These are phyloP conservation scores for Poecilus cupreus DNA, from an alignment of 2,888 invertebrate species.

Conservation along the genomic window DNA sequence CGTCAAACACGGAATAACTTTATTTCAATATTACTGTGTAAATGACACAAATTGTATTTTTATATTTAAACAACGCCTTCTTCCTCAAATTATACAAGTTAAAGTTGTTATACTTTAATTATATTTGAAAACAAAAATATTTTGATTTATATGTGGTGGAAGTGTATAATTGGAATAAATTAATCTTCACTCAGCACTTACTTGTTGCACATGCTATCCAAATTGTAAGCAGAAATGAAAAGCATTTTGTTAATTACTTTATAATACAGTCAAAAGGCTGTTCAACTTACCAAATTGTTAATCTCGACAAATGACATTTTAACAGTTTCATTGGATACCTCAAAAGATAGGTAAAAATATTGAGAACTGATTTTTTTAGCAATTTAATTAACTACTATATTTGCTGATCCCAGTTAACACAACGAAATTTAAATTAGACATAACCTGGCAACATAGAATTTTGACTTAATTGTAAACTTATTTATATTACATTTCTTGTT, in stretches of 20 bases:
- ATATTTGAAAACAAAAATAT: background rate
- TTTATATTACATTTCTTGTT: too few species aligned
- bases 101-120: background rate
- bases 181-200: slow-evolving; percentile 72
- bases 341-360: too few species aligned
- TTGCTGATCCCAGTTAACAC: too few species aligned
- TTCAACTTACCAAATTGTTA: background rate
- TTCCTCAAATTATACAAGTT: background rate
- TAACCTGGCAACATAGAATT: too few species aligned
- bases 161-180: background rate
- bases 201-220: slow-evolving; percentile 78
- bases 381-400: too few species aligned
- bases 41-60: background rate
- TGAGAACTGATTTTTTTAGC: too few species aligned
- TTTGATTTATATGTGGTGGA: slow-evolving; percentile 16
- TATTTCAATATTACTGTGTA: background rate
- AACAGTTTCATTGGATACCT: too few species aligned
- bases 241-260: background rate
- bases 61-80: slow-evolving; percentile 22
- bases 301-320: too few species aligned
- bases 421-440: too few species aligned
- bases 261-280: background rate
- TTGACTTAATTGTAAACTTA: too few species aligned
- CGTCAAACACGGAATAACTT: background rate
- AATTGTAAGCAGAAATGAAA: slow-evolving; percentile 35